These are phyloP conservation scores for Stomatorhinus ivindoensis DNA, from an alignment of 2,113 vertebrate species.

Conservation along the genomic window DNA sequence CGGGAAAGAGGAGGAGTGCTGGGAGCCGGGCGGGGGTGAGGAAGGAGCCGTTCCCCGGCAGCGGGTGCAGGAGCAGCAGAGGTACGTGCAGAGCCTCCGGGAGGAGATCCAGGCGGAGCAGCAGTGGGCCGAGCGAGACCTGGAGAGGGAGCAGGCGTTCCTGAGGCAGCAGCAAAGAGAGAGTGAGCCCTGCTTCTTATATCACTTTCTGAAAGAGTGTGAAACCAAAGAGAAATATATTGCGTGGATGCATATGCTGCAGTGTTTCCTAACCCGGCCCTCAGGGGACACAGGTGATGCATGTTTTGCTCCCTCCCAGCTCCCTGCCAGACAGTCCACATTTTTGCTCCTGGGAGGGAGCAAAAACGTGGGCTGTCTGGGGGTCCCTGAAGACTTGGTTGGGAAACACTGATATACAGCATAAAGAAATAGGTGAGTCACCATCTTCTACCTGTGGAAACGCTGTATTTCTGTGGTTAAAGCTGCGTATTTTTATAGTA, in stretches of 20 bases:
- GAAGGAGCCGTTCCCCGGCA: constrained; percentile 46
- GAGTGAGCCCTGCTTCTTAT: constrained; percentile 54
- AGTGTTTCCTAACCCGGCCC: not conserved
- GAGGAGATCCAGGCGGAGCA: constrained; percentile 73
- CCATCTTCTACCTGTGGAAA: not conserved
- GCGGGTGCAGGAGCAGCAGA: constrained; percentile 59
- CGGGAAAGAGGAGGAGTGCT: constrained; percentile 33
- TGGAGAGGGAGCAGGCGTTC: constrained; percentile 66
- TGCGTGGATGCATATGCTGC: not conserved
- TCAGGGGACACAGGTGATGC: not conserved
- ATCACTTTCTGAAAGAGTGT: not conserved
- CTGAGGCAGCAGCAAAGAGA: constrained; percentile 66
- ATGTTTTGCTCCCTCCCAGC: not conserved
- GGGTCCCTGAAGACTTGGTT: not conserved
- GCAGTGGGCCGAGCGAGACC: constrained; percentile 65
- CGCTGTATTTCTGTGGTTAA: not conserved
- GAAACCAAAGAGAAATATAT: not conserved
- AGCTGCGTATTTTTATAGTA: not conserved
- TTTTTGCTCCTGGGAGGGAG: not conserved
- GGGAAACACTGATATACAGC: not conserved
- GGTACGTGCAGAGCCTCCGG: constrained; percentile 65
- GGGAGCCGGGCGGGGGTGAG: constrained; percentile 39
- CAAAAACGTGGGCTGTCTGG: not conserved
- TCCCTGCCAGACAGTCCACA: not conserved
- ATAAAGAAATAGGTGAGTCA: not conserved